Base-by-base conservation (phyloP, 1,140 invertebrate species). In the Ips nitidus region DNA sequence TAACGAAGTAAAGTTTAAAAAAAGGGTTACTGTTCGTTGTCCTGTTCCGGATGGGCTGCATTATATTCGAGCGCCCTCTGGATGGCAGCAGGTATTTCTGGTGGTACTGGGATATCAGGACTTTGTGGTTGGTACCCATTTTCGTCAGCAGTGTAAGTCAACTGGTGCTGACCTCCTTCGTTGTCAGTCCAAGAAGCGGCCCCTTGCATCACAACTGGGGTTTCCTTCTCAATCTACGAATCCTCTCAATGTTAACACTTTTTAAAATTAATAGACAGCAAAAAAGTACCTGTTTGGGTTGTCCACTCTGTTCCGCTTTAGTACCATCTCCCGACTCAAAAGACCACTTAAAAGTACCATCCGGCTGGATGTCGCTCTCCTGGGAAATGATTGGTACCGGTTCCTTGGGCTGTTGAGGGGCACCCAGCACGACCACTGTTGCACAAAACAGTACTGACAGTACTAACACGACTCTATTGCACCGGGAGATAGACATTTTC, bases 121-220 rank as follows among this genome's bases (percentile, higher is more conserved):
- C 87, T 86, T 1, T 82, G 78, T 58, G 86, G 82, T 4, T 79
- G 80, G 75, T 84, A 88, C n/a, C 87, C 87, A 58, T 87, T 86
- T 74, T 88, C 86, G 74, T 88, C 86, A 38, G 87, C 86, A 22
- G 81, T 83, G 73, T 86, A 87, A 42, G 79, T 79, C 1, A 86
- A 59, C 5, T 45, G 64, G 63, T 78, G 73, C 4, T 86, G 83
- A 38, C 86, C 83, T 41, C 92, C 92, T 75, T 93, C 90, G 1
- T 91, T 90, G 1, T 91, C 89, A 1, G 90, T 92, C 79, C 93
- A 94, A 62, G 88, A 88, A 73, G 86, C 91, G 38, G 86, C 86
- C 52, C 91, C 91, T 76, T 86, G 83, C 55, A 70, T 52, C 1
- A 66, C 62, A 22, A 66, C 61, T 52, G 61, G 67, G 43, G 69